Base-by-base conservation (phyloP, 1,140 invertebrate genomes). In the Tetranychus cinnabarinus region DNA sequence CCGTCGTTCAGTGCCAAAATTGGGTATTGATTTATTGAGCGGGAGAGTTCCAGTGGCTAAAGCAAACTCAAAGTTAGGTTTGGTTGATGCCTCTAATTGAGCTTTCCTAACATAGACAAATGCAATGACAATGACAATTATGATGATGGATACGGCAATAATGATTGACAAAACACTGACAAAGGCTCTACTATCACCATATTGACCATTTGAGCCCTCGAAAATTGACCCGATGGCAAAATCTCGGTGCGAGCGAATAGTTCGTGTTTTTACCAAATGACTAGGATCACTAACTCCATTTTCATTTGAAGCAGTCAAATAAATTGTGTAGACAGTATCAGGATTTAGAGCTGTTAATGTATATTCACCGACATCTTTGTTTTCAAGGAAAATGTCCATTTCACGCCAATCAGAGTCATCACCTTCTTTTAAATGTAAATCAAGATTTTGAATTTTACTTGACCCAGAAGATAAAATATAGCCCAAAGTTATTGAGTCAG, bases 251-350 rank as follows among this genome's bases (percentile, higher is more conserved):
- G 12, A 10, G 34, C 47, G 12, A 2, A 12, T 2, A 13, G 66
- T 66, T 8, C 59, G 63, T 31, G 63, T 60, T 13, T 57, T 60
- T 3, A 63, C 60, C 36, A 66, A 56, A 13, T 67, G 60, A 47
- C 62, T 62, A 34, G 66, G 60, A 45, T 67, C 64, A 37, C 64
- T 63, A 34, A 60, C 62, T 33, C 66, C 66, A 57, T 62, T 62
- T 39, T 65, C 61, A 47, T 67, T 67, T 35, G 64, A 60, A 10
- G 66, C 66, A 2, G 63, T 66, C 15, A 67, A 50, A 61, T 67
- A 67, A 48, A 67, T 64, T 34, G 57, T 55, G 46, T 67, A 67
- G 0, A 61, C 42, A 12, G 65, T 65, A 12, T 59, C 62, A 6
- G 42, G n/a, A 23, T 46, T 33, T n/a, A 58, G 36, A 58, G 13